These are phyloP conservation scores for Sardinella longiceps DNA, from an alignment of 2,797 vertebrate species.

Conservation along the genomic window DNA sequence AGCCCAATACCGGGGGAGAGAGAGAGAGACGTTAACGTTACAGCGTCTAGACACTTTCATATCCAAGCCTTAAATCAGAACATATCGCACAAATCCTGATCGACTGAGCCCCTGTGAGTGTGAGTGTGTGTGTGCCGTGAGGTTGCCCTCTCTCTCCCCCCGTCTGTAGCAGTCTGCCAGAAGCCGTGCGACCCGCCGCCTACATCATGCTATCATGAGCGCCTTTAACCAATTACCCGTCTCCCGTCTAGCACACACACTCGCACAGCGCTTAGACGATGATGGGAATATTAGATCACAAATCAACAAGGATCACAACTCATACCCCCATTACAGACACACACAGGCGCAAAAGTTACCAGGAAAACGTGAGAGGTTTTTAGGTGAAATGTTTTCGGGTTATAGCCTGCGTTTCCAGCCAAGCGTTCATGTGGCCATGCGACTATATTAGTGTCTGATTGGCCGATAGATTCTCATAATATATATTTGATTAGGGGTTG, in stretches of 20 bases:
- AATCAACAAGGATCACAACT: background rate
- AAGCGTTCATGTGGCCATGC: background rate
- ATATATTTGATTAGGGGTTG: constrained; percentile 19
- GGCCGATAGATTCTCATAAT: background rate
- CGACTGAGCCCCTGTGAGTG: constrained; percentile 2
- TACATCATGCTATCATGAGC: constrained; percentile 17
- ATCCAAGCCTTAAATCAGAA: background rate
- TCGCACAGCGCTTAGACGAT: background rate
- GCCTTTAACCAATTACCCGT: background rate
- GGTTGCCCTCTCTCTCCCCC: background rate
- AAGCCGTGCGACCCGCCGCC: constrained; percentile 3
- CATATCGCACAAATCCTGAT: constrained; percentile 17
- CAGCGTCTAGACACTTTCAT: background rate
- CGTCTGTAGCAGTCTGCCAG: constrained; percentile 7
- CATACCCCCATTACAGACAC: background rate
- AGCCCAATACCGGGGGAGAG: background rate
- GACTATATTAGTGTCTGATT: background rate
- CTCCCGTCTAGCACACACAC: background rate
- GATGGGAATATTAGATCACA: constrained; percentile 1
- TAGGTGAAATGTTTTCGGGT: background rate
- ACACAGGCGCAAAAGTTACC: background rate
- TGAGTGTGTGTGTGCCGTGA: background rate
- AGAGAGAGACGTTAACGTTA: no score
- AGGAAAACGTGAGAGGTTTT: background rate
- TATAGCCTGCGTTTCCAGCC: background rate